phyloP scores from a whole-genome alignment of 2,113 vertebrate species.

The Theristicus caerulescens region DNA sequence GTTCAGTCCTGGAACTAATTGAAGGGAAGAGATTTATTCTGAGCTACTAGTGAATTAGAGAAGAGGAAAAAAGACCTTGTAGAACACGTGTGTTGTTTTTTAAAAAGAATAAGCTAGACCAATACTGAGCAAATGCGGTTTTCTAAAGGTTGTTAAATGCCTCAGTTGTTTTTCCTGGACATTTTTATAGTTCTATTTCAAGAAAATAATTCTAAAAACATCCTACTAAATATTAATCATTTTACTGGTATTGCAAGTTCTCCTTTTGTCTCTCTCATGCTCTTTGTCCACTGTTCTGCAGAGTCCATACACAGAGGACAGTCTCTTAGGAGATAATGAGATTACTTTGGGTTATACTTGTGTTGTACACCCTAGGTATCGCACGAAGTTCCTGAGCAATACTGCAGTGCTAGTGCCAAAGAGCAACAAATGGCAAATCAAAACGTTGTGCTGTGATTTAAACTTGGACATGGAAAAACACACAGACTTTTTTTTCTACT shows the following conservation, averaged over 20 bases:
- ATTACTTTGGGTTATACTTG: too few relatives aligned
- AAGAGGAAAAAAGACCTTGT: not conserved
- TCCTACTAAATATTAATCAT: not conserved
- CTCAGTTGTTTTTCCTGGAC: not conserved
- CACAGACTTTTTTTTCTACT: not conserved
- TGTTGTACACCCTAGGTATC: too few relatives aligned
- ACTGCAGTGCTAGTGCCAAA: not conserved
- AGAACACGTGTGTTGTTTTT: not conserved
- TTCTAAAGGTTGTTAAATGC: not conserved
- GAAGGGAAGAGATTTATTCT: conserved; percentile 27
- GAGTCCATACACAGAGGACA: not conserved
- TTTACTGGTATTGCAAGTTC: not conserved
- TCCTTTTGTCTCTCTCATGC: not conserved
- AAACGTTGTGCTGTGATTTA: not conserved
- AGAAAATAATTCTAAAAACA: not conserved
- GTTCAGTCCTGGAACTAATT: conserved; percentile 39
- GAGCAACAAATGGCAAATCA: not conserved
- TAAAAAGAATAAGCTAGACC: not conserved
- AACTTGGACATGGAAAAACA: not conserved
- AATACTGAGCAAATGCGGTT: not conserved
- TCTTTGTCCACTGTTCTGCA: not conserved
- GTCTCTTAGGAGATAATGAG: not conserved
- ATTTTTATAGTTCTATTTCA: not conserved
- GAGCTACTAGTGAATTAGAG: not conserved
- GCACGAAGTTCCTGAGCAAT: not conserved